Percentiles rank a stretch among this genome's conserved stretches.
These are phyloP conservation scores for Eretmocerus hayati DNA, from an alignment of 2,888 invertebrate species.

Conservation along the genomic window DNA sequence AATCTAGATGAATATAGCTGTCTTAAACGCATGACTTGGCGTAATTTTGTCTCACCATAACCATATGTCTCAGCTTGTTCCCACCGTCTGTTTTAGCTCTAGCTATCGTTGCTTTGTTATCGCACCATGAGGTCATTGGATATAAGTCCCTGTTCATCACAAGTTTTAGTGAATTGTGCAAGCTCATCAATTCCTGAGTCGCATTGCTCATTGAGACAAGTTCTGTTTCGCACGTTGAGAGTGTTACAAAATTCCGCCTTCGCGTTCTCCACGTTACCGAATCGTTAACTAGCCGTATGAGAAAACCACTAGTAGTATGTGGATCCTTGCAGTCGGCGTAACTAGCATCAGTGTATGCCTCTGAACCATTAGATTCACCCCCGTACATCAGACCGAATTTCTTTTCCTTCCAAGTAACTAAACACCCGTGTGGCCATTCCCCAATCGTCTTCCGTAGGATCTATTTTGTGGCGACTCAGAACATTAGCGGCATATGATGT, in stretches of 20 bases:
- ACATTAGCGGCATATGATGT: slow-evolving; percentile 16
- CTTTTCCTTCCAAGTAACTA: not conserved
- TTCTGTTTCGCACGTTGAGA: slow-evolving; percentile 15
- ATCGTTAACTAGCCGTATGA: not conserved
- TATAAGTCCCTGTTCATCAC: slow-evolving; percentile 12
- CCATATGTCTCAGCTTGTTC: slow-evolving; percentile 18
- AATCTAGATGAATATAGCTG: too few relatives aligned
- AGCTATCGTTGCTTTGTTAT: slow-evolving; percentile 23
- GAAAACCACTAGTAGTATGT: slow-evolving; percentile 10
- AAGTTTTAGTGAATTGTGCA: slow-evolving; percentile 17
- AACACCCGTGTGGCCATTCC: slow-evolving; percentile 2
- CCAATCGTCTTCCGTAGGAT: slow-evolving; percentile 9
- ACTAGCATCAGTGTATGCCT: slow-evolving; percentile 5
- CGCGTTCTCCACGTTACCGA: slow-evolving; percentile 10
- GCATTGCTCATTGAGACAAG: slow-evolving; percentile 1
- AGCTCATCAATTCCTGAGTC: not conserved
- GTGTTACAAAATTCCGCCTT: slow-evolving; percentile 10
- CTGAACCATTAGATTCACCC: too few relatives aligned
- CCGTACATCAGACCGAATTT: not conserved
- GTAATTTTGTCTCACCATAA: slow-evolving; percentile 2
- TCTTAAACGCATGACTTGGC: too few relatives aligned
- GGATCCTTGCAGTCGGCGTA: slow-evolving; percentile 6
- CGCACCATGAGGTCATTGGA: slow-evolving; percentile 22
- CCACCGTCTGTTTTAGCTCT: slow-evolving; percentile 10
- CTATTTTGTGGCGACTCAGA: slow-evolving; percentile 14